Base-by-base conservation (phyloP, 2,888 invertebrate genomes). In the Callyntrura sp. region DNA sequence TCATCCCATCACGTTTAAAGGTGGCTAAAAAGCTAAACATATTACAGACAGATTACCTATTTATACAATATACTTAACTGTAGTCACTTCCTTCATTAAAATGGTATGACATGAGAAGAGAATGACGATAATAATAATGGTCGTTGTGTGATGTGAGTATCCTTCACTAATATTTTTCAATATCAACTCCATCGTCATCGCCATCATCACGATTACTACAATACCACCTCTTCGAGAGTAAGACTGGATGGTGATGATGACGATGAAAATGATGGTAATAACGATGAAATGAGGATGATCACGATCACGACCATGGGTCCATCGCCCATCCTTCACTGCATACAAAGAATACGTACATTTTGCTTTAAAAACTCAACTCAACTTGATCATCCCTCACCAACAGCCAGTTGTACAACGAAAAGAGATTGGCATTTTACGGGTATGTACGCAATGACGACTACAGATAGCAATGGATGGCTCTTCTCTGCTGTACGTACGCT, bases 291-390 rank as follows among this genome's bases (percentile, higher is more conserved):
- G 55, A 55, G 28, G 70, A 14, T 70, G 45, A 11, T n/a, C 35
- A 43, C 12, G 23, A 45, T 17, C n/a, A 76, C 17, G 35, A 65
- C 4, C 14, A 45, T 51, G 55, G 55, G 28, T 55, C 78, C 57
- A 78, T 28, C 57, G 84, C 88, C 83, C 84, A 88, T 88, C 83
- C 83, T 88, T 84, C 55, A 73, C 70, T 73, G 20, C 62, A 28
- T 65, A 70, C 78, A 17, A n/a, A 35, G 35, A 35, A 6, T 4
- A 35, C n/a, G n/a, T 70, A 20, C 11, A 5, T 25, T 68, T 73
- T 23, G 17, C 20, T 45, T 73, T 73, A 23, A 76, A 76, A 76
- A 51, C 51, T 51, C 17, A 55, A 51, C 20, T 25, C 51, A 48
- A 17, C 73, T 20, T 48, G 45, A 48, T 45, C 45, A 45, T 70